Percentiles rank a stretch among this genome's conserved stretches.
Conservation (phyloP, 23 tunicate genomes). For the Botrylloides violaceus region DNA sequence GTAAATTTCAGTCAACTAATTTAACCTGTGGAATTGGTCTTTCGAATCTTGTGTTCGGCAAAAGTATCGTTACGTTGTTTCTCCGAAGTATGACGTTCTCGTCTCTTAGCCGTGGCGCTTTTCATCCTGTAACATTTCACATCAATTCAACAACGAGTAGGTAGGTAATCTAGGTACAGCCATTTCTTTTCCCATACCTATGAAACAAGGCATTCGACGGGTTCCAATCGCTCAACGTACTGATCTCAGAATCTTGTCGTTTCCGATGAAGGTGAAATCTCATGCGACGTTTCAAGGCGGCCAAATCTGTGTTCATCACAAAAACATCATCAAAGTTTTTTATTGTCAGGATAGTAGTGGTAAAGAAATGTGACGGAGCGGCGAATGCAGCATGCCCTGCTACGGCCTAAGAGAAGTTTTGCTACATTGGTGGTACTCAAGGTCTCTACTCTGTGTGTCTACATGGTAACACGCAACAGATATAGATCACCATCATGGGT, state of each 20-base stretch:
- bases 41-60: slow-evolving; percentile 17
- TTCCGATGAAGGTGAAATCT: slow-evolving; percentile 11
- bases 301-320: slow-evolving; percentile 11
- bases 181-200: slow-evolving; percentile 32
- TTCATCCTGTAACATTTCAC: not conserved
- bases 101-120: not conserved
- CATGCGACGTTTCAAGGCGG: slow-evolving; percentile 5
- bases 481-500: too few species aligned
- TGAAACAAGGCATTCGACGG: slow-evolving; percentile 10
- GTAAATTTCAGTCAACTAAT: too few species aligned
- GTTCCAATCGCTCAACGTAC: slow-evolving; percentile 75
- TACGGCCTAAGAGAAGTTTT: too few species aligned
- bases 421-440: too few species aligned
- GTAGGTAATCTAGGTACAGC: not conserved
- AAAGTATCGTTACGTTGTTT: not conserved
- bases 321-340: not conserved
- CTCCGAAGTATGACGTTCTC: slow-evolving; percentile 13
- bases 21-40: slow-evolving; percentile 62
- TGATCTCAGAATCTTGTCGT: slow-evolving; percentile 86
- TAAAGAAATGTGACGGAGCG: too few species aligned
- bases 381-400: too few species aligned
- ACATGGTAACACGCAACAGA: too few species aligned
- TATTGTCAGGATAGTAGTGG: not conserved
- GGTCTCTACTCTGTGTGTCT: too few species aligned
- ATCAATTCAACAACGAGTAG: not conserved